Conservation (phyloP, 2,797 vertebrate species). For the Muscicapa comitata region DNA sequence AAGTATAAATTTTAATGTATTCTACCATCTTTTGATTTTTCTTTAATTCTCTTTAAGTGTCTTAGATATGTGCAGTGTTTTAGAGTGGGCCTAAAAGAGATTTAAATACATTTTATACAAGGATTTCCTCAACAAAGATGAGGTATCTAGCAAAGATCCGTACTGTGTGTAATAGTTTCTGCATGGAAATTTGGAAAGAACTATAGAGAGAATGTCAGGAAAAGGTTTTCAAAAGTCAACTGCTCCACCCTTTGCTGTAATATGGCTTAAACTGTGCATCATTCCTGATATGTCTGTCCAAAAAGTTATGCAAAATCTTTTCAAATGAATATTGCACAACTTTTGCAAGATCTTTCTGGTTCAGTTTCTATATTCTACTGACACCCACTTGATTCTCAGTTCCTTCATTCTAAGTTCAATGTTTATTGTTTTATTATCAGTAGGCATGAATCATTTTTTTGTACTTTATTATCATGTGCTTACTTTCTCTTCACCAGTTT, state of each 20-base stretch:
- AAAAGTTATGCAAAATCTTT: background rate
- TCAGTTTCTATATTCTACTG: background rate
- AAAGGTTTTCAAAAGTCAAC: background rate
- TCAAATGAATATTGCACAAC: fast-evolving
- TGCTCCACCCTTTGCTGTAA: background rate
- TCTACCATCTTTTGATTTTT: background rate
- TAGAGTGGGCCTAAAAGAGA: background rate
- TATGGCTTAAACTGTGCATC: background rate
- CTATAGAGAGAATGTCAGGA: background rate
- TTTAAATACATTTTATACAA: background rate
- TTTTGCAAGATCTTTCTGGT: background rate
- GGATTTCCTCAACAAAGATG: background rate
- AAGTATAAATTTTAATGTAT: background rate
- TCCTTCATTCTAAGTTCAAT: background rate
- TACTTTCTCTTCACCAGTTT: background rate
- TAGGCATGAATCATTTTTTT: background rate
- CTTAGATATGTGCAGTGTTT: background rate
- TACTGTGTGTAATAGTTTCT: background rate
- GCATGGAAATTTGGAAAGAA: background rate
- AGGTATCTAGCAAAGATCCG: background rate
- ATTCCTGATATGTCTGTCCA: background rate
- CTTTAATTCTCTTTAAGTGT: background rate
- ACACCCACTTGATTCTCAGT: background rate
- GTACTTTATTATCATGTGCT: background rate
- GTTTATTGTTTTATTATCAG: background rate